Conservation (phyloP, 1,140 invertebrate genomes). For the Gonatopus flavifemur region DNA sequence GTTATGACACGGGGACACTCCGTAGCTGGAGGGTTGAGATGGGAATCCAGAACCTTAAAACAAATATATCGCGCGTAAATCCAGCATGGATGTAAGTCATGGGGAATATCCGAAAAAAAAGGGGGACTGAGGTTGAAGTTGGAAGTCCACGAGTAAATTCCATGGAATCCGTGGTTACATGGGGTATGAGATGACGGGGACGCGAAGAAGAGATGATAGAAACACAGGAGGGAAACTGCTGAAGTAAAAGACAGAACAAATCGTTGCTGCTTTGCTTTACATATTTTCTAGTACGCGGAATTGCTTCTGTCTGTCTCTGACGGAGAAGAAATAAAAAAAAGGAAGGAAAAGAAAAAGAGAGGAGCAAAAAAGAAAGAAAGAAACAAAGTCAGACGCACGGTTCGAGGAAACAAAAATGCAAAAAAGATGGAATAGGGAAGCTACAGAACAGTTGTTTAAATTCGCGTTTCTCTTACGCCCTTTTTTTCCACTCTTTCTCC, state of each 20-base stretch:
- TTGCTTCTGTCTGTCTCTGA: conserved; percentile 25
- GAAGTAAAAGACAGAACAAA: conserved; percentile 41
- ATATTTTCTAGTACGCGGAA: conserved; percentile 48
- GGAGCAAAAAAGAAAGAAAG: conserved; percentile 6
- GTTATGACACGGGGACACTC: conserved; percentile 6
- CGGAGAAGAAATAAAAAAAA: conserved; percentile 8
- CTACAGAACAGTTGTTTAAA: conserved; percentile 16
- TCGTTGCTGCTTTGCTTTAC: conserved; percentile 52
- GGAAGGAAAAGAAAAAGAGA: neutral
- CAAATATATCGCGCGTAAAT: conserved; percentile 59
- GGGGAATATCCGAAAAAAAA: too few relatives aligned
- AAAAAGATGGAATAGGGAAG: neutral
- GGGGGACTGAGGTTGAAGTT: too few relatives aligned
- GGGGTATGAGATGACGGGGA: conserved; percentile 1
- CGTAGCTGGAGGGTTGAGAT: conserved; percentile 17
- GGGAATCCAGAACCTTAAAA: conserved; percentile 54
- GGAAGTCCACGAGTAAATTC: too few relatives aligned
- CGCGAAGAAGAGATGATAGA: conserved; percentile 13
- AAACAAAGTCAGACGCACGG: neutral
- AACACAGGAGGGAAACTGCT: conserved; percentile 13
- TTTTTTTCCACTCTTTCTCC: neutral
- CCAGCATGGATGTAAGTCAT: conserved; percentile 42
- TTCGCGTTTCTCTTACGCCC: conserved; percentile 8
- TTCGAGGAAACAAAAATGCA: neutral
- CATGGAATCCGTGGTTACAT: conserved; percentile 4